A percentile compares a stretch with the other conserved stretches of the same genome.
phyloP scores from a whole-genome alignment of 2,113 vertebrate genomes.

The Ophthalmolycus amberensis region DNA sequence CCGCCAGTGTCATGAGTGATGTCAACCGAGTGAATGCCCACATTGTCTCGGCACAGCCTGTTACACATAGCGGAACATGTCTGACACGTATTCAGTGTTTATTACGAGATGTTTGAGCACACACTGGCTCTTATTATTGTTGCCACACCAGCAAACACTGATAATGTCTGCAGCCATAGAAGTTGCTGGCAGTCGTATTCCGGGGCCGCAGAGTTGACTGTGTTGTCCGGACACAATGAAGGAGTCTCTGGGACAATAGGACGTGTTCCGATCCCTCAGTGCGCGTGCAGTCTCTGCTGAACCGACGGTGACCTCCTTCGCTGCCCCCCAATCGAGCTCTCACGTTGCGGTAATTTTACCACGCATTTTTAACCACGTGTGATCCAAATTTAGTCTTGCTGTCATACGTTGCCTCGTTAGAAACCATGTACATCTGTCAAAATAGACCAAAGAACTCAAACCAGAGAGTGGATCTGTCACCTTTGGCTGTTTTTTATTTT shows the following conservation, averaged over 20 bases:
- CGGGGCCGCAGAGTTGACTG: slow-evolving; percentile 79
- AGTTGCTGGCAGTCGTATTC: slow-evolving; percentile 78
- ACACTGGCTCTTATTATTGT: slow-evolving; percentile 33
- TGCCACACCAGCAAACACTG: slow-evolving; percentile 62
- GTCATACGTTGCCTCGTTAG: slow-evolving; percentile 46
- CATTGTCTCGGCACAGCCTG: slow-evolving; percentile 26
- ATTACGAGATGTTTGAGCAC: neutral
- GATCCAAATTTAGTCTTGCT: slow-evolving; percentile 50
- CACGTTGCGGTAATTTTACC: slow-evolving; percentile 30
- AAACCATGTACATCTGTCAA: neutral
- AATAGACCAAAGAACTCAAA: neutral
- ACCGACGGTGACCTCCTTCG: slow-evolving; percentile 22
- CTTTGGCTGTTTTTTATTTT: neutral
- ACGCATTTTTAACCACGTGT: slow-evolving; percentile 40
- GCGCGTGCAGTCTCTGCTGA: neutral
- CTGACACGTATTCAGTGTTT: fast-evolving
- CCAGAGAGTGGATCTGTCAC: no score
- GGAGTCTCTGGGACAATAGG: slow-evolving; percentile 83
- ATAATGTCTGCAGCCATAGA: slow-evolving; percentile 80
- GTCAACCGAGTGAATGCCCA: slow-evolving; percentile 48
- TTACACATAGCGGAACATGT: neutral
- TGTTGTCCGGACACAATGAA: slow-evolving; percentile 85
- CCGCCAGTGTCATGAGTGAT: slow-evolving; percentile 52
- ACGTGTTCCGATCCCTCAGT: slow-evolving; percentile 4
- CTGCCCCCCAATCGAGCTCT: neutral